Evolutionary conservation across 2,888 invertebrate species (phyloP).

Genomic region (Eupelmus urozonus): DNA sequence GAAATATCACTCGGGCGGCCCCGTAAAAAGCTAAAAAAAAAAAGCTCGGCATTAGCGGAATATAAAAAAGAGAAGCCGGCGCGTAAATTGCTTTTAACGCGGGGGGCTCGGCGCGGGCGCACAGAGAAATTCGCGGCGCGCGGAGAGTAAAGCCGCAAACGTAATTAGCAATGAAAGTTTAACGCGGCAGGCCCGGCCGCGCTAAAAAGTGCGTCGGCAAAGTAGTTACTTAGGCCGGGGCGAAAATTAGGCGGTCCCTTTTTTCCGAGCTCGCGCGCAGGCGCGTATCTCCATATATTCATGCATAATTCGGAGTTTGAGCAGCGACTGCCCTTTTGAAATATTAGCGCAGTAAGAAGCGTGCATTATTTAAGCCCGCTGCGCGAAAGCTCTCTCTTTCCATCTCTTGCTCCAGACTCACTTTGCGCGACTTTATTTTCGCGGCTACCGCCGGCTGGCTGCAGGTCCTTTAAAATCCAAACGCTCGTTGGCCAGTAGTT

Average conservation of each 20-base stretch:
- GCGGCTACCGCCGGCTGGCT: no score
- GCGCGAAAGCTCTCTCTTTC: not conserved
- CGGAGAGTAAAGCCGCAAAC: slow-evolving; percentile 41
- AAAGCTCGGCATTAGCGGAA: slow-evolving; percentile 5
- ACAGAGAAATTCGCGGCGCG: slow-evolving; percentile 17
- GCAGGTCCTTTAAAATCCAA: no score
- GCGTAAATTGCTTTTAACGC: slow-evolving; percentile 39
- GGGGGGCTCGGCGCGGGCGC: not conserved
- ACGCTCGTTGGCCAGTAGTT: no score
- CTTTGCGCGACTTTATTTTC: no score
- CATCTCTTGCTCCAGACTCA: no score
- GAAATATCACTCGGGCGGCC: slow-evolving; percentile 12
- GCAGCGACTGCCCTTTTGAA: slow-evolving; percentile 8
- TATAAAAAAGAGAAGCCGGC: slow-evolving; percentile 24
- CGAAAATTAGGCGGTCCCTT: slow-evolving; percentile 37
- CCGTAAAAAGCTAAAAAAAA: not conserved
- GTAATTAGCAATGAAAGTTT: slow-evolving; percentile 58
- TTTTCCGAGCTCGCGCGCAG: not conserved
- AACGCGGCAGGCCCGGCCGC: slow-evolving; percentile 6
- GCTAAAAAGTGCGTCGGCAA: slow-evolving; percentile 40
- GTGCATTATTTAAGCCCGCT: slow-evolving; percentile 12
- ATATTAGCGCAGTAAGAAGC: slow-evolving; percentile 8
- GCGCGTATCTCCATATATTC: slow-evolving; percentile 9
- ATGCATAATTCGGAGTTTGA: slow-evolving; percentile 13
- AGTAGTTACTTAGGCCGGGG: slow-evolving; percentile 20